A percentile compares a stretch with the other conserved stretches of the same genome.
These are phyloP conservation scores for Odobenus rosmarus DNA, from an alignment of 2,113 vertebrate genomes.

Conservation along the genomic window DNA sequence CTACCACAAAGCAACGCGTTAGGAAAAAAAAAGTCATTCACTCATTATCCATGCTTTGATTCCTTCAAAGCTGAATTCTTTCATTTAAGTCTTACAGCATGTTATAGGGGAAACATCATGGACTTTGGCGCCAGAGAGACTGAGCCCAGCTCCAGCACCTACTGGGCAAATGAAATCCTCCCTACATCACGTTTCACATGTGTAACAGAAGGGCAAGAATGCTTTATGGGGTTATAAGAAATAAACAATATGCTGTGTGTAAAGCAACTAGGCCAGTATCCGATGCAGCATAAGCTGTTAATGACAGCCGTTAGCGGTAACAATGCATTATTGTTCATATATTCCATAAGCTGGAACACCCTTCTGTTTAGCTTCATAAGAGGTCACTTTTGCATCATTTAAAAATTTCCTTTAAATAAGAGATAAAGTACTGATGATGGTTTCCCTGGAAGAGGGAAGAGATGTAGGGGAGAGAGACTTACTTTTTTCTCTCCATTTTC, in stretches of 20 bases:
- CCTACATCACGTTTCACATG: neutral
- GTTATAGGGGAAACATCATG: neutral
- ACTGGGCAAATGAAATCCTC: neutral
- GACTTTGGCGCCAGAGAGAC: neutral
- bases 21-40: neutral
- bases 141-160: neutral
- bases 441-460: neutral
- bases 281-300: neutral
- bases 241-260: neutral
- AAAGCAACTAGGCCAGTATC: neutral
- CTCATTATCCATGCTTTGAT: neutral
- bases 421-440: neutral
- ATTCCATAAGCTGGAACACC: neutral
- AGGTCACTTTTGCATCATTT: neutral
- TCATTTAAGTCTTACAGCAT: neutral
- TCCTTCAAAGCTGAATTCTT: neutral
- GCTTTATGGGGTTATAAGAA: neutral
- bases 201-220: neutral
- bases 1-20: neutral
- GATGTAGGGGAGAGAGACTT: neutral
- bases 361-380: neutral
- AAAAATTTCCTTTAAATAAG: neutral
- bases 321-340: neutral
- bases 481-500: neutral
- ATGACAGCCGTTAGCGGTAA: neutral